Evolutionary conservation across 1,140 invertebrate species (phyloP).

Genomic region (Frieseomelitta varia): DNA sequence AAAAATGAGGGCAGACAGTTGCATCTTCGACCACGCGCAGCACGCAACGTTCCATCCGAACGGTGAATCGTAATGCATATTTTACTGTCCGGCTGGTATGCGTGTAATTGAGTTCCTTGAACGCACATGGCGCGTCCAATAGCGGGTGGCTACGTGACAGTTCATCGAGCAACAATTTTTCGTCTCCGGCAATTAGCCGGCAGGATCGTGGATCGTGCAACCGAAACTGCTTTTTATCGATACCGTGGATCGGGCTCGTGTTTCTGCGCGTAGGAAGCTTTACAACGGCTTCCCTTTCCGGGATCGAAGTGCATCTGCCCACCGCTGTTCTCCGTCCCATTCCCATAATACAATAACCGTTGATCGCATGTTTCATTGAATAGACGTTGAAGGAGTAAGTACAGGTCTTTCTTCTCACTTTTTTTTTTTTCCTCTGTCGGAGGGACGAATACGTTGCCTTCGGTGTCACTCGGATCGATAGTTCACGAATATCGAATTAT

Average conservation of each 20-base stretch:
- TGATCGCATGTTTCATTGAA: conserved; percentile 31
- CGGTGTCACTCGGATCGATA: background rate
- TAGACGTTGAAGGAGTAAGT: conserved; percentile 8
- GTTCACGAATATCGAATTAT: background rate
- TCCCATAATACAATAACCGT: conserved; percentile 50
- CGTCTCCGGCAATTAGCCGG: conserved; percentile 47
- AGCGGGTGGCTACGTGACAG: conserved; percentile 23
- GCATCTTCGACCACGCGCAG: background rate
- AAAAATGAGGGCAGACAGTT: background rate
- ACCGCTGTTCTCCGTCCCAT: conserved; percentile 32
- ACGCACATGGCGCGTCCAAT: background rate
- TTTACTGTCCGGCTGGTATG: conserved; percentile 6
- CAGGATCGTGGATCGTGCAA: conserved; percentile 10
- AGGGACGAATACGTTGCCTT: background rate
- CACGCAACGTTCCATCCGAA: background rate
- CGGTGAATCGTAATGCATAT: conserved; percentile 12
- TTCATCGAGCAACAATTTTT: conserved; percentile 45
- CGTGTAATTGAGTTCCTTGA: conserved; percentile 22
- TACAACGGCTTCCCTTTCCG: conserved; percentile 61
- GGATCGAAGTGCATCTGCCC: conserved; percentile 58
- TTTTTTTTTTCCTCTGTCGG: background rate
- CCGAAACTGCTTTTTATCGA: conserved; percentile 56
- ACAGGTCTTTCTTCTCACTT: background rate
- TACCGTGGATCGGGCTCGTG: conserved; percentile 49
- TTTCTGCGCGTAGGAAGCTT: conserved; percentile 61